A percentile compares a stretch with the other conserved stretches of the same genome.
Conservation (phyloP, 2,113 vertebrate species). For the Pyxicephalus adspersus region DNA sequence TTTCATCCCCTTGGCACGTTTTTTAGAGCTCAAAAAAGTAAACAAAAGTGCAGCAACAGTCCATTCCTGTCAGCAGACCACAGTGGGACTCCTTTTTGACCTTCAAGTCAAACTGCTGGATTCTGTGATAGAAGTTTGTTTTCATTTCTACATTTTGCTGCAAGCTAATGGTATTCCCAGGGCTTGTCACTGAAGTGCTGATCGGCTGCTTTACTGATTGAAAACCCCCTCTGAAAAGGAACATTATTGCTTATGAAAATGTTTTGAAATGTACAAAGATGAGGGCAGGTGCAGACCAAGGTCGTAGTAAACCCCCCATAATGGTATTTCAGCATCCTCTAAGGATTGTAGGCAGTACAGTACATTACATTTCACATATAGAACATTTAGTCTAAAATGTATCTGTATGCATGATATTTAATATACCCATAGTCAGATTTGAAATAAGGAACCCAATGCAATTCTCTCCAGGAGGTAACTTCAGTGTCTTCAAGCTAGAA, state of each 20-base stretch:
- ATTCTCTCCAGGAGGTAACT: too few species aligned
- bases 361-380: too few species aligned
- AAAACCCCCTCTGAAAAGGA: conserved; percentile 62
- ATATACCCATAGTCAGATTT: too few species aligned
- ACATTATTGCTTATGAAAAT: conserved; percentile 69
- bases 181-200: conserved; percentile 70
- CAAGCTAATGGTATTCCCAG: conserved; percentile 46
- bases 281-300: conserved; percentile 66
- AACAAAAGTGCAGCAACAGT: conserved; percentile 16
- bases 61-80: conserved; percentile 37
- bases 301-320: too few species aligned
- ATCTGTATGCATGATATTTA: too few species aligned
- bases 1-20: background rate
- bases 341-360: background rate
- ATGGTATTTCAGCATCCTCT: background rate
- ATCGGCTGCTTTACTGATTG: conserved; percentile 64
- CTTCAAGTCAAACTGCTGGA: conserved; percentile 58
- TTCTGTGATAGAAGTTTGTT: conserved; percentile 61
- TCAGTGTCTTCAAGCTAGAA: too few species aligned
- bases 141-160: conserved; percentile 23
- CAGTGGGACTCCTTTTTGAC: conserved; percentile 59
- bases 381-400: too few species aligned
- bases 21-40: conserved; percentile 17
- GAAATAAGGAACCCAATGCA: too few species aligned
- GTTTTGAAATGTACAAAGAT: conserved; percentile 68